These are phyloP conservation scores for Halcyon badia DNA, from an alignment of 2,797 vertebrate species.

Conservation along the genomic window DNA sequence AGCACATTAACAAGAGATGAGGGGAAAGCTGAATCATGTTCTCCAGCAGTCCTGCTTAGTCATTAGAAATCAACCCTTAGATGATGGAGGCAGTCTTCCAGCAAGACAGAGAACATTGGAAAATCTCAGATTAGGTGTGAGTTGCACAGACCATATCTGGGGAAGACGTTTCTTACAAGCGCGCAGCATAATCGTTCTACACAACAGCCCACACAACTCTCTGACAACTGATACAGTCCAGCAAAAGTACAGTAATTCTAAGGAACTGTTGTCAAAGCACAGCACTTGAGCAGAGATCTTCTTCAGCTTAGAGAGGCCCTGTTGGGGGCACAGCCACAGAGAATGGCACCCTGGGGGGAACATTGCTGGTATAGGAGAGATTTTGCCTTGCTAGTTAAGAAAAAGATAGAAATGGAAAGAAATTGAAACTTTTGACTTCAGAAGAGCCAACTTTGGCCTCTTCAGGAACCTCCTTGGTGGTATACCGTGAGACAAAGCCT, in stretches of 20 bases:
- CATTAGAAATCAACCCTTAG: background rate
- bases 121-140: background rate
- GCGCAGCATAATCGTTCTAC: background rate
- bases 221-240: background rate
- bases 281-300: too few species aligned
- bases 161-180: background rate
- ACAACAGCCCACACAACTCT: accelerated
- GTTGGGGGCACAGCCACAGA: accelerated
- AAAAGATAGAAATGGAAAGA: background rate
- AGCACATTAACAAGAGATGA: background rate
- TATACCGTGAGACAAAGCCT: too few species aligned
- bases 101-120: background rate
- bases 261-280: accelerated
- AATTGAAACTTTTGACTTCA: too few species aligned
- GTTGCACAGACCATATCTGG: accelerated
- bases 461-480: too few species aligned
- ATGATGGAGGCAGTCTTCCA: background rate
- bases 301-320: background rate
- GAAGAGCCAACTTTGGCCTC: too few species aligned
- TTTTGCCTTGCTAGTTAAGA: background rate
- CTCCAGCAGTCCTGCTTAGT: background rate
- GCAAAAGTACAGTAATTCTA: background rate
- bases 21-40: background rate
- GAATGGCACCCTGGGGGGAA: accelerated
- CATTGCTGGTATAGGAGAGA: accelerated